phyloP scores from a whole-genome alignment of 2,888 invertebrate species.

The Limnephilus marmoratus region DNA sequence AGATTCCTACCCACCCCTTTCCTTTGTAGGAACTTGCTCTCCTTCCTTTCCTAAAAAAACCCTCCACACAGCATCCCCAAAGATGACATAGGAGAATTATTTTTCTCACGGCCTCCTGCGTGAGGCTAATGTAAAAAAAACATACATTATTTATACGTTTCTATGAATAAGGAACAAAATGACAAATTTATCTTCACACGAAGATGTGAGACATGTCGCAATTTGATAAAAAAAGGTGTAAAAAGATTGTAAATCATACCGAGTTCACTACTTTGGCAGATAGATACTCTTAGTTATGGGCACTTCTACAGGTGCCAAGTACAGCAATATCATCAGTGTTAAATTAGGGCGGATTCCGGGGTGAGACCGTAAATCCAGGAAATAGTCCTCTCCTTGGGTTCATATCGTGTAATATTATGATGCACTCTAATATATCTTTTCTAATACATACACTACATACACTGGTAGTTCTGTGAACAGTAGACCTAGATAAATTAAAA shows the following conservation, averaged over 20 bases:
- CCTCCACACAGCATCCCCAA: too few species aligned
- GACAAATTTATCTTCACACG: not conserved
- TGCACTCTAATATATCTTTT: not conserved
- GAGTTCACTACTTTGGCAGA: not conserved
- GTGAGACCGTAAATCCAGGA: not conserved
- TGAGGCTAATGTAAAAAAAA: too few species aligned
- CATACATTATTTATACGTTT: not conserved
- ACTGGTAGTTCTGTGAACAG: too few species aligned
- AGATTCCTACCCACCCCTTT: too few species aligned
- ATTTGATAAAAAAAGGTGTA: not conserved
- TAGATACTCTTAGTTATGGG: not conserved
- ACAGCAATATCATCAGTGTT: conserved; percentile 20
- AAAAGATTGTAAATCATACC: not conserved
- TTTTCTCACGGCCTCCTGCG: too few species aligned
- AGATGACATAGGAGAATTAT: too few species aligned
- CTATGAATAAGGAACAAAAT: not conserved
- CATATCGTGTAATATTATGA: not conserved
- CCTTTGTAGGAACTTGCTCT: too few species aligned
- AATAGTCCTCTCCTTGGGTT: not conserved
- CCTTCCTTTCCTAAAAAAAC: too few species aligned
- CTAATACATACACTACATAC: not conserved
- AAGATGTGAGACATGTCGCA: not conserved
- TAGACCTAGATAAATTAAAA: too few species aligned
- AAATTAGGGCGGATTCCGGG: not conserved
- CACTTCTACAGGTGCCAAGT: not conserved